These are phyloP conservation scores for Notocelia uddmanniana DNA, from an alignment of 2,888 invertebrate species.

Conservation along the genomic window DNA sequence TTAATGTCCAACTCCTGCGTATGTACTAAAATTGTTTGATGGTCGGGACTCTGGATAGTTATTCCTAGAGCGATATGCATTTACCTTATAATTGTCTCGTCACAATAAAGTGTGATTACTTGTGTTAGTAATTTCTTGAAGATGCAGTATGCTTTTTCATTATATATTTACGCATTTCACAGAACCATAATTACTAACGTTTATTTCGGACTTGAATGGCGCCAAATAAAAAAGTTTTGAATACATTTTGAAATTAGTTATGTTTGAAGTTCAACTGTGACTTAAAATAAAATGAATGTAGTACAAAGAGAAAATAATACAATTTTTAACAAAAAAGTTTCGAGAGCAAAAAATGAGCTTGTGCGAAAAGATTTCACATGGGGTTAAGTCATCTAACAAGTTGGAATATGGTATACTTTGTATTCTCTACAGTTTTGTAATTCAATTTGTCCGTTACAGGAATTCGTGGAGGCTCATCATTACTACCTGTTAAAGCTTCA, in stretches of 20 bases:
- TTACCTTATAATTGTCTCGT: too few species aligned
- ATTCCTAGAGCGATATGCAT: too few species aligned
- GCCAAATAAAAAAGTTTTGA: constrained; percentile 22
- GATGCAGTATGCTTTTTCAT: not conserved
- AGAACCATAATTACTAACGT: not conserved
- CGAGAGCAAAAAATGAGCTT: constrained; percentile 64
- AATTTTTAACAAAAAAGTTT: constrained; percentile 52
- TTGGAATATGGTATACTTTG: not conserved
- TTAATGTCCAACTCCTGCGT: too few species aligned
- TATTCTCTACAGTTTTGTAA: not conserved
- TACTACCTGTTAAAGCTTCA: constrained; percentile 58
- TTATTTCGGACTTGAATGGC: constrained; percentile 15
- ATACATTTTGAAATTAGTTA: not conserved
- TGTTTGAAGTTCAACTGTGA: not conserved
- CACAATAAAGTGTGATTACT: not conserved
- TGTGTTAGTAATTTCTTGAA: not conserved
- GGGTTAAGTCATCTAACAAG: constrained; percentile 56
- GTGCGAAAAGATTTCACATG: constrained; percentile 67
- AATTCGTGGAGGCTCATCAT: constrained; percentile 63
- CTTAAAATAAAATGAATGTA: constrained; percentile 69
- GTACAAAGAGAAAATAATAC: constrained; percentile 65
- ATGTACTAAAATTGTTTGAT: too few species aligned
- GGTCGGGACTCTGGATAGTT: too few species aligned
- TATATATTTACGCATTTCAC: not conserved
- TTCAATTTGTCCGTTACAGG: constrained; percentile 56